Base-by-base conservation (phyloP, 2,113 vertebrate genomes). In the Spizaetus ornatus region DNA sequence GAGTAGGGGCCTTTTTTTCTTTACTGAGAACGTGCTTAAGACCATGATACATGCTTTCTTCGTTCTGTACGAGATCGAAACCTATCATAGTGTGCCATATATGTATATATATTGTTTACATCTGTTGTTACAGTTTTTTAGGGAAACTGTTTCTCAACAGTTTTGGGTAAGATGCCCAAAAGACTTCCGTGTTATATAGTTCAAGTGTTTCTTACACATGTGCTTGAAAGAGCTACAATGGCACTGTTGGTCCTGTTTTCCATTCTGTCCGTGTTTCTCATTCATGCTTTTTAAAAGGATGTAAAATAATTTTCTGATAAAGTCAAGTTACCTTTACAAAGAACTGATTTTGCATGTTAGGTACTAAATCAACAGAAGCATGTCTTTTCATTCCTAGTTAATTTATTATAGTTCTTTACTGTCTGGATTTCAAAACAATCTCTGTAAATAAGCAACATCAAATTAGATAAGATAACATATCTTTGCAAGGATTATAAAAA, bases 1-100 rank as follows among this genome's bases (percentile, higher is more conserved):
- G 86, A 98, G 99, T 99, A 74, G 21, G 4, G 20, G 26, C 43
- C 40, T 52, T 18, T 55, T 83, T 47, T 53, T 19, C 9, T 69
- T 80, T 73, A 19, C 43, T 43, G 52, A 79, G 36, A 22, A 50
- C 0, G 3, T 71, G 10, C 43, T 80, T 62, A 43, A 63, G 47
- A 12, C 47, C 6, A 5, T 0, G 1, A 32, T 38, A 11, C 0
- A 0, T 67, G 27, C 18, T 85, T 89, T 52, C 23, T 69, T 72
- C 52, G 40, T 72, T 79, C 43, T 94, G 3, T 74, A n/a, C 40
- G 45, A 62, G 47, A 45, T 5, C 50, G 56, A 74, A 78, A 70
- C 38, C 4, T 63, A 7, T 47, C 42, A n/a, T 13, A n/a, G 38
- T 21, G 22, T 59, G 36, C 76, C 45, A 18, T 55, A 16, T 26